Conservation (phyloP, 2,113 vertebrate genomes). For the Oxygymnocypris stewartii region DNA sequence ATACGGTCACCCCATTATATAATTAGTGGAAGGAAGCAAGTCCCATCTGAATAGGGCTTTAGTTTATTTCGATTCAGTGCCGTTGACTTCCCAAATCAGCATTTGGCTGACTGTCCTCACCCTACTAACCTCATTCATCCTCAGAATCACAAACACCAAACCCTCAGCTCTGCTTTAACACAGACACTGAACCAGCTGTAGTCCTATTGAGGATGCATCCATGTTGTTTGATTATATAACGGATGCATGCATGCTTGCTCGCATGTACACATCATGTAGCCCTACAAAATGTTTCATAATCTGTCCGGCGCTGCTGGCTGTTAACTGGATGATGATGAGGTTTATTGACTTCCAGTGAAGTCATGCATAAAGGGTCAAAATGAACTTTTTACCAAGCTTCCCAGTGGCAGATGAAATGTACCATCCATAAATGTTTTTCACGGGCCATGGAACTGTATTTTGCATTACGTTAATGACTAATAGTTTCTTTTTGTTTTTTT, state of each 20-base stretch:
- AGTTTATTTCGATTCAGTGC: background rate
- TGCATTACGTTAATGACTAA: background rate
- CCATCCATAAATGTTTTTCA: background rate
- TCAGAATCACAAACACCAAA: slow-evolving; percentile 27
- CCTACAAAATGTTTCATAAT: no score
- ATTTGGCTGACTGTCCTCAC: slow-evolving; percentile 34
- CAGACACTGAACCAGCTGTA: background rate
- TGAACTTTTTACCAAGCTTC: no score
- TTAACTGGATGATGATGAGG: background rate
- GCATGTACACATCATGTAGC: slow-evolving; percentile 3
- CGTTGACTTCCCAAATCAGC: no score
- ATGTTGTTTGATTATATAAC: slow-evolving; percentile 9
- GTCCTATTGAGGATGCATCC: background rate
- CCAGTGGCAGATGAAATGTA: background rate
- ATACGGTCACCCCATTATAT: no score
- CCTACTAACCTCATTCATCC: slow-evolving; percentile 46
- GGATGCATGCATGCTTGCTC: background rate
- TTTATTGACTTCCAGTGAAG: background rate
- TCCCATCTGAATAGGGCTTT: background rate
- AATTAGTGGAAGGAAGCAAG: no score
- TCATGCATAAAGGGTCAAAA: background rate
- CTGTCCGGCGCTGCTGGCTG: background rate
- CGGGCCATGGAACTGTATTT: background rate
- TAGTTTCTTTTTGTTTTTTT: background rate
- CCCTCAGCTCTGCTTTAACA: background rate